Percentiles rank a stretch among this genome's conserved stretches.
phyloP scores from a whole-genome alignment of 2,888 invertebrate genomes.

The Frankliniella fusca region DNA sequence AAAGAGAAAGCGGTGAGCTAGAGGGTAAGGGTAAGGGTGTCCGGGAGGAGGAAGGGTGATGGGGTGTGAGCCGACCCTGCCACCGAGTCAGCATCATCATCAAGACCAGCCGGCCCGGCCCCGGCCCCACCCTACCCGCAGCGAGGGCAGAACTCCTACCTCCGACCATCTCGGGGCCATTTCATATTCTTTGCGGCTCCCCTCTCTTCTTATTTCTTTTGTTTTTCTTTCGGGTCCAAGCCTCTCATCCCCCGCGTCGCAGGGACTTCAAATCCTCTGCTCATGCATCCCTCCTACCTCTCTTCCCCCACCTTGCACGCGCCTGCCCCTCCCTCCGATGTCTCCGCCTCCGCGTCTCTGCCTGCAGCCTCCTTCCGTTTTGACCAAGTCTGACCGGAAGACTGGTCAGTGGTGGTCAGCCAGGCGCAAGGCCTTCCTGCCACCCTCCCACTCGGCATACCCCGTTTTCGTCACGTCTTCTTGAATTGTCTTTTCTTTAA shows the following conservation, averaged over 20 bases:
- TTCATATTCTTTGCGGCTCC: conserved; percentile 18
- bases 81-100: not conserved
- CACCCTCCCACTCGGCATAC: too few relatives aligned
- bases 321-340: not conserved
- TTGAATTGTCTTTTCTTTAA: too few relatives aligned
- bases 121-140: not conserved
- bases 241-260: too few relatives aligned
- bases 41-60: not conserved
- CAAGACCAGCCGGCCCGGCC: not conserved
- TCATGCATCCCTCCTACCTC: not conserved
- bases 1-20: not conserved
- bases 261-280: not conserved
- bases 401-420: too few relatives aligned
- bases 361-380: not conserved
- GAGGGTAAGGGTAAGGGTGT: not conserved
- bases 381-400: not conserved
- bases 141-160: not conserved
- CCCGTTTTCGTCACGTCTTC: too few relatives aligned
- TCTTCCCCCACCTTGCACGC: not conserved
- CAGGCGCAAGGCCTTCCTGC: too few relatives aligned
- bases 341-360: not conserved
- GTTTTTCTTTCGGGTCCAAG: not conserved
- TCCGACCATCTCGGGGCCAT: conserved; percentile 18
- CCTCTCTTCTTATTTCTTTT: not conserved
- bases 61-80: not conserved